Base-by-base conservation (phyloP, 1,140 invertebrate species). In the Bombus difficillimus region DNA sequence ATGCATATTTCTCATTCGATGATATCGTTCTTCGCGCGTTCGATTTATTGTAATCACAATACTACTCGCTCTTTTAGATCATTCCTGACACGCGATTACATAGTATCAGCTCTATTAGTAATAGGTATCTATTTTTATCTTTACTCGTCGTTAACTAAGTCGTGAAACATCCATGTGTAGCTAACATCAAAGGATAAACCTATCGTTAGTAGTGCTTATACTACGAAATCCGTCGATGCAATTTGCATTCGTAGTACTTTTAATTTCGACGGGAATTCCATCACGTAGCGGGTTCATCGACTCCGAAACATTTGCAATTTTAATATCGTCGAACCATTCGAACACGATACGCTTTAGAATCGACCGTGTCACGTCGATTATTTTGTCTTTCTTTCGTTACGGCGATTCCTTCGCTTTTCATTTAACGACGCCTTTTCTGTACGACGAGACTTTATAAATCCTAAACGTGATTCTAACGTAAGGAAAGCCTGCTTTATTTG, bases 251-350 rank as follows among this genome's bases (percentile, higher is more conserved):
- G 8, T 68, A 37, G 13, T 68, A 41, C 12, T 43, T 13, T 68
- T n/a, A 41, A 47, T 41, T 79, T 53, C 41, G 15, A 34, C 2
- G 66, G 28, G 39, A 64, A 78, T 78, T 78, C 37, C 10, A 62
- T 78, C 59, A 32, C 59, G 76, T 62, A 22, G 39, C 37, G 12
- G 28, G 74, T 59, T 76, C 53, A 5, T 76, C 53, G 74, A 76
- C 74, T 10, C 18, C 4, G 28, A 64, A 43, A 39, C 12, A 12
- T 39, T 62, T 18, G 18, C 37, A 78, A 78, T 62, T 78, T 64
- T 64, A 78, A 62, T 32, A 78, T 32, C 2, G 12, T 59, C 28
- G 22, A 68, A 25, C 34, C 34, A 2, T 39, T 57, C 47, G 32
- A 37, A 28, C 47, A 13, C 12, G 13, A 25, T 53, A 53, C 62